Evolutionary conservation across 2,797 vertebrate species (phyloP), one percentile per base, ranked within the genome.

Genomic region (Amblyopsis hoosieri): DNA sequence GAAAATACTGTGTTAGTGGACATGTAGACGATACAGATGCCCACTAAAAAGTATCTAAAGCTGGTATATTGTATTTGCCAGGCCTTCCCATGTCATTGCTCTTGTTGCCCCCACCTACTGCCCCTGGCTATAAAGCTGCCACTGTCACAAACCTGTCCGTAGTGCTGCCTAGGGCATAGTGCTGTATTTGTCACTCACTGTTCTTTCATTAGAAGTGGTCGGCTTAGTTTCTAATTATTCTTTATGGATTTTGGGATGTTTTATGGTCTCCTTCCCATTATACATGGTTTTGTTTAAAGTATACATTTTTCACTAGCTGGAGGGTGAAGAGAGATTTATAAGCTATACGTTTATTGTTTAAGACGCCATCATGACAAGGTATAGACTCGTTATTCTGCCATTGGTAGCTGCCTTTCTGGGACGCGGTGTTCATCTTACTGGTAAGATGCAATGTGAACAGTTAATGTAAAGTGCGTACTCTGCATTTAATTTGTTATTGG

Each of bases 341-440:
- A 49, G 57, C 64, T 45, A 71, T 65, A 76, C 45, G 47, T 47
- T 60, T 60, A 54, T 62, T 75, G 75, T 69, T 62, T 74, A 70
- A 53, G 53, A 45, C 23, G 14, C 56, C 78, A 85, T 76, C 80
- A 90, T 89, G 88, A 59, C 47, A 10, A 54, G 12, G 57, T 52
- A 57, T 61, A 64, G 61, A 3, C 33, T 79, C 37, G 49, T 87
- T 52, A 37, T 82, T 58, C 42, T 57, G 29, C 9, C 17, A 4
- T n/a, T 66, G 31, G 17, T 86, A 33, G 62, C 68, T 0, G 62
- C 57, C 23, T 48, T 85, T 12, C 10, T 76, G 55, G 81, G 67
- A 72, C 60, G 51, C 64, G 74, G 65, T 31, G 0, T 33, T 60
- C 60, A 57, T 1, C 65, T 72, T 45, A 62, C 76, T 82, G 87